Evolutionary conservation across 2,888 invertebrate species (phyloP), one percentile per base, ranked within the genome.

Genomic region (Tiliacea aurago): DNA sequence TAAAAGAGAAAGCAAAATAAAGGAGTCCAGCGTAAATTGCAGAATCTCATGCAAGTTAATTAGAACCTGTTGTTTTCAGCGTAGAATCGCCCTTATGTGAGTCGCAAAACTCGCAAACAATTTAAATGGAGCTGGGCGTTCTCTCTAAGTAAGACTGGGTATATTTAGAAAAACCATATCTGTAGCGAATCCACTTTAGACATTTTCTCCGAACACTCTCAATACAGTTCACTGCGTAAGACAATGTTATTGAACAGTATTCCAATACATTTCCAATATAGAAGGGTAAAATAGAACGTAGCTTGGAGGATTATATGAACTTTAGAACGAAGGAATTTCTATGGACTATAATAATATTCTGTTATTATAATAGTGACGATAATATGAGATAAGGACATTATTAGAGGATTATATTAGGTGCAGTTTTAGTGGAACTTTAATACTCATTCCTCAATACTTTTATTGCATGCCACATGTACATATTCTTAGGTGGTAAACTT

Each of bases 21-120:
- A 72, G 49, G 55, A 72, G 67, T 68, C 79, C 83, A 58, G 47
- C 67, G 72, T 72, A 65, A 83, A 80, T 78, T 78, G 56, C 73
- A 73, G 80, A 80, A 82, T 68, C 67, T 83, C 78, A 78, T 83
- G 65, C 79, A 83, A 80, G 78, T 80, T 80, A 80, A 80, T 82
- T 78, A 80, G 55, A 64, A 82, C 62, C 63, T 64, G 83, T 71
- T 82, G 63, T 80, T 78, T 80, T 53, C 77, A 63, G 33, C 43
- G 62, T 53, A 63, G 56, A 76, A 62, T 53, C 76, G 47, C 43
- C 43, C 68, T 75, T 68, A 81, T 63, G 67, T 68, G 47, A 63
- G 63, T 63, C 68, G 63, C 76, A 63, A 82, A 82, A 62, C 75
- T 74, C 18, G 49, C 59, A 66, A 66, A 78, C 63, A 71, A 71